Base-by-base conservation (phyloP, 2,888 invertebrate species). In the Oscheius sp. region DNA sequence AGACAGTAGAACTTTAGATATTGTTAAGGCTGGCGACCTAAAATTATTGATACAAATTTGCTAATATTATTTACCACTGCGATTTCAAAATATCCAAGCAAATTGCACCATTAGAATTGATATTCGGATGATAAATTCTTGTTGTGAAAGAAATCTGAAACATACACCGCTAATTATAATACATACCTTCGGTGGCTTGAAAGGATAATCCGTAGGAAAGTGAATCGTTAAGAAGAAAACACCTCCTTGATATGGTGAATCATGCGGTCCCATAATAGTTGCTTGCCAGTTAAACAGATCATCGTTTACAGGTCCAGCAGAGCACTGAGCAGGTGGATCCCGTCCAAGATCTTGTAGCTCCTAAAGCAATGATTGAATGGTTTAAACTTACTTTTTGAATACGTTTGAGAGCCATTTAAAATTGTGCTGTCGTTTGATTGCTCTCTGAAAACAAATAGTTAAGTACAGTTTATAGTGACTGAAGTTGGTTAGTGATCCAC, bases 221-320 rank as follows among this genome's bases (percentile, higher is more conserved):
- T 58, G 58, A 34, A 58, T 58, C 3, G 58, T 42, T 3, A 58
- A 42, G 15, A 58, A 58, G 42, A 58, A 58, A 5, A 58, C 58
- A 15, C 58, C 58, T 20, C 58, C 58, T 37, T 58, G 58, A 17
- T 58, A 58, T 17, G 58, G 58, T 2, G 58, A 58, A 37, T 58
- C 58, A 10, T 12, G 3, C 1, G 58, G 58, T 23, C 58, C 58
- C 58, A 58, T 58, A 23, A 58, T 58, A 3, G 58, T 58, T n/a
- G 58, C 58, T 23, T 58, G 58, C 58, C 58, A 58, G 42, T 58
- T 39, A 15, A 58, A 58, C 3, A 58, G 58, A 25, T 58, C 58
- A 10, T 58, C 58, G 20, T 58, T 58, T 2, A 42, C 23, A 5
- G 58, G 58, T 58, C 58, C 58, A 12, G 58, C 58, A 25, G 58